Percentiles rank a stretch among this genome's conserved stretches.
Evolutionary conservation across 2,113 vertebrate species (phyloP).

Genomic region (Anoplopoma fimbria): DNA sequence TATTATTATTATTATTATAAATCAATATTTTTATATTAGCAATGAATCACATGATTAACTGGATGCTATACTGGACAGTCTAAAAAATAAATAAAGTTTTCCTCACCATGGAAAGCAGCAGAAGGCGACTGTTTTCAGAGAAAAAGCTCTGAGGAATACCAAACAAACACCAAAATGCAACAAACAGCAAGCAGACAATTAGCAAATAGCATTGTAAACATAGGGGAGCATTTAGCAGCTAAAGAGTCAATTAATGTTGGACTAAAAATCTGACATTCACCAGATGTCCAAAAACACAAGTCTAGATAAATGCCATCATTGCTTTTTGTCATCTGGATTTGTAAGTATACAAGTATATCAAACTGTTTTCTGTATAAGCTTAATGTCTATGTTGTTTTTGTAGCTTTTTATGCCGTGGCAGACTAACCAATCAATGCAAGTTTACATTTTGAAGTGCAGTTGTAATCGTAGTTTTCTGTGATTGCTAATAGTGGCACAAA

Average conservation of each 20-base stretch:
- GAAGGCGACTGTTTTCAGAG: neutral
- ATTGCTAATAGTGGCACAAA: neutral
- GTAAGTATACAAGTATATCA: neutral
- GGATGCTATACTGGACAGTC: neutral
- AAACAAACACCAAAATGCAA: neutral
- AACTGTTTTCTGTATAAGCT: neutral
- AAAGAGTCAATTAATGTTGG: neutral
- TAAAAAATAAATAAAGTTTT: neutral
- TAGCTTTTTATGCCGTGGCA: neutral
- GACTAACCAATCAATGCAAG: neutral
- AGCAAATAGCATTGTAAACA: too few species aligned
- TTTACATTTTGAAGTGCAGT: neutral
- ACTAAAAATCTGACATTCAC: neutral
- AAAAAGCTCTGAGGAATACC: neutral
- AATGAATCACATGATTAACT: neutral
- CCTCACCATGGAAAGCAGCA: neutral
- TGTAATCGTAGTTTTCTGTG: neutral
- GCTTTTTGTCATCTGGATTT: neutral
- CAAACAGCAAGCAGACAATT: neutral
- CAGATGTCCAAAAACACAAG: neutral
- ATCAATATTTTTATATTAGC: neutral
- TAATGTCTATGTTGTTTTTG: neutral
- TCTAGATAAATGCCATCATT: neutral
- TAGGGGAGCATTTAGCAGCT: neutral
- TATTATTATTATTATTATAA: too few species aligned